A percentile compares a stretch with the other conserved stretches of the same genome.
Conservation (phyloP, 2,888 invertebrate species). For the Tenthredo livida region DNA sequence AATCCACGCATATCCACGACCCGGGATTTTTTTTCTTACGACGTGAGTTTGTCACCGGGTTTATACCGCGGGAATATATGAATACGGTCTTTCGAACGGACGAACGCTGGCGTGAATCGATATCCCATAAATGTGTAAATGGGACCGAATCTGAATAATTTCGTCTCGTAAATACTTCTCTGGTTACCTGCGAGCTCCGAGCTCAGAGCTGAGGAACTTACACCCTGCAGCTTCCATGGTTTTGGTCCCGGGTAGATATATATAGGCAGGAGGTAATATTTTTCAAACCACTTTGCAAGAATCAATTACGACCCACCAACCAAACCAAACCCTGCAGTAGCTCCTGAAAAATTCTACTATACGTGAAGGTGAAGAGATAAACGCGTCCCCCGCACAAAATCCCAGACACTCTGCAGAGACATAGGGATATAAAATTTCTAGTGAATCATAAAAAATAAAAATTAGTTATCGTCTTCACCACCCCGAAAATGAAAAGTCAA, state of each 20-base stretch:
- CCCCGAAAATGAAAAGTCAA: no score
- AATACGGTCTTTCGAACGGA: conserved; percentile 57
- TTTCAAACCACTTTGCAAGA: conserved; percentile 27
- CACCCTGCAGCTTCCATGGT: neutral
- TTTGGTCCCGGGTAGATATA: neutral
- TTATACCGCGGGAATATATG: conserved; percentile 59
- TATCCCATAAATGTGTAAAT: conserved; percentile 75
- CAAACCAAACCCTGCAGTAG: neutral
- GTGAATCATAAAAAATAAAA: no score
- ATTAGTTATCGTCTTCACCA: no score
- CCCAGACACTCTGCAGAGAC: neutral
- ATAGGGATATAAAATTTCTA: neutral
- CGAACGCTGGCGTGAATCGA: conserved; percentile 66
- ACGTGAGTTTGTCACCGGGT: conserved; percentile 36
- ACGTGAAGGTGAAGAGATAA: neutral
- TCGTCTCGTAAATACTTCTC: conserved; percentile 50
- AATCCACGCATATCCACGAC: neutral
- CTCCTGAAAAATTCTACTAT: neutral
- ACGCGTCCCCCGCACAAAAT: neutral
- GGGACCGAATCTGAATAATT: conserved; percentile 67
- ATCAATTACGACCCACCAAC: conserved; percentile 18
- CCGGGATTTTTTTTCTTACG: neutral
- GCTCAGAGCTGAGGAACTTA: neutral
- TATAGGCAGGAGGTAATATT: neutral
- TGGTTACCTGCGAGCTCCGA: neutral